phyloP scores from a whole-genome alignment of 2,888 invertebrate genomes.

The Choreutis nemorana region DNA sequence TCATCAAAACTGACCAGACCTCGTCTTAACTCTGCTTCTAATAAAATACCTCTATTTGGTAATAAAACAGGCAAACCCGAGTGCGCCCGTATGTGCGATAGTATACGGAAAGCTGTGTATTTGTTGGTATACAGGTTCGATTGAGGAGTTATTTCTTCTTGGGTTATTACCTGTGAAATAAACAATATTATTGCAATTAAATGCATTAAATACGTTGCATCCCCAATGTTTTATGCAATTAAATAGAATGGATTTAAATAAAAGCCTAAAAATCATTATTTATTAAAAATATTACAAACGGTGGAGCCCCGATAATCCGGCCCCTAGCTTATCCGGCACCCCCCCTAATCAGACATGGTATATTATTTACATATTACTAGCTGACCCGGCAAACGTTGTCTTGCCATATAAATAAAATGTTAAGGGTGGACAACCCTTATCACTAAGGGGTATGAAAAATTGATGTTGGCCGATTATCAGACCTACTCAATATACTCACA shows the following conservation, averaged over 20 bases:
- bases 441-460: too few species aligned
- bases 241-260: constrained; percentile 11
- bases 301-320: constrained; percentile 16
- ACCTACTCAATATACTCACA: too few species aligned
- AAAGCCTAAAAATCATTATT: constrained; percentile 2
- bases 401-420: too few species aligned
- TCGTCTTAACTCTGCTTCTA: constrained; percentile 15
- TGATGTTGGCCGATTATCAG: too few species aligned
- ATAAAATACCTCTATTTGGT: constrained; percentile 9
- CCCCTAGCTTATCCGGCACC: too few species aligned
- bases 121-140: constrained; percentile 6
- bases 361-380: too few species aligned
- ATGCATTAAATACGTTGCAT: too few species aligned
- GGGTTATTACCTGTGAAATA: too few species aligned
- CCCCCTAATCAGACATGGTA: constrained; percentile 8
- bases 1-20: constrained; percentile 14
- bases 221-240: too few species aligned
- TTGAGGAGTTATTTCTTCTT: constrained; percentile 10
- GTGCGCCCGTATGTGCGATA: constrained; percentile 5
- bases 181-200: too few species aligned
- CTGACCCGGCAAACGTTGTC: too few species aligned
- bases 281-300: constrained; percentile 11
- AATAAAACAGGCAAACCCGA: constrained; percentile 1
- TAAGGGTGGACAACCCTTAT: too few species aligned
- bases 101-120: constrained; percentile 15